phyloP scores from a whole-genome alignment of 2,113 vertebrate species.

The Procapra przewalskii region DNA sequence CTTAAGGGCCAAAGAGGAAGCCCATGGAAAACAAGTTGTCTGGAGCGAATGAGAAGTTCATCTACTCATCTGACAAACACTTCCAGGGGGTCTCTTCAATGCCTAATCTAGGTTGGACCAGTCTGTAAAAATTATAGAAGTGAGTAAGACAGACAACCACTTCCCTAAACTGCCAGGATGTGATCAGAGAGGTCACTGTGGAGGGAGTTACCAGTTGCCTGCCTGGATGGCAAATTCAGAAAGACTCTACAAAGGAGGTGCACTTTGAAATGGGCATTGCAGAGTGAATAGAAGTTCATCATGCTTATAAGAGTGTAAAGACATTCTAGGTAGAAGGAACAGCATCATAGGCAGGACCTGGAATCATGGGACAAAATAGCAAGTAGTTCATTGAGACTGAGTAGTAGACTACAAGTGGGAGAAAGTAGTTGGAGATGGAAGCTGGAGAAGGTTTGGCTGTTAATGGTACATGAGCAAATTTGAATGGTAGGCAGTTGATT shows the following conservation, averaged over 20 bases:
- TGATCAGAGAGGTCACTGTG: not conserved
- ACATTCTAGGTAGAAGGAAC: not conserved
- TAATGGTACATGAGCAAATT: not conserved
- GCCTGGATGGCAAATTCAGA: not conserved
- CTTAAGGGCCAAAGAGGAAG: not conserved
- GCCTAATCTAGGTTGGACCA: not conserved
- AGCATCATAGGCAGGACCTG: not conserved
- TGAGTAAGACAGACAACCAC: not conserved
- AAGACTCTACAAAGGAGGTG: not conserved
- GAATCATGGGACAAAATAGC: not conserved
- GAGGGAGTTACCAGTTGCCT: not conserved
- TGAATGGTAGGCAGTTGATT: not conserved
- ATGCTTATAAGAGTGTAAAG: not conserved
- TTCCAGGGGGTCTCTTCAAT: not conserved
- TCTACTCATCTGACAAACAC: not conserved
- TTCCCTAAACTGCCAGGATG: not conserved
- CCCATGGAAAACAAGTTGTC: not conserved
- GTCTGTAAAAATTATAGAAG: not conserved
- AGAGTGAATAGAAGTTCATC: not conserved
- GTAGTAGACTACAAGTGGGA: not conserved
- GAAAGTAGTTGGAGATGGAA: not conserved
- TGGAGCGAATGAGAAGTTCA: not conserved
- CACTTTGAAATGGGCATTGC: not conserved
- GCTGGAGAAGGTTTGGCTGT: not conserved
- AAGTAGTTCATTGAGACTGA: not conserved